phyloP scores from a whole-genome alignment of 2,797 vertebrate genomes.

The Bryconaethiops microstoma region DNA sequence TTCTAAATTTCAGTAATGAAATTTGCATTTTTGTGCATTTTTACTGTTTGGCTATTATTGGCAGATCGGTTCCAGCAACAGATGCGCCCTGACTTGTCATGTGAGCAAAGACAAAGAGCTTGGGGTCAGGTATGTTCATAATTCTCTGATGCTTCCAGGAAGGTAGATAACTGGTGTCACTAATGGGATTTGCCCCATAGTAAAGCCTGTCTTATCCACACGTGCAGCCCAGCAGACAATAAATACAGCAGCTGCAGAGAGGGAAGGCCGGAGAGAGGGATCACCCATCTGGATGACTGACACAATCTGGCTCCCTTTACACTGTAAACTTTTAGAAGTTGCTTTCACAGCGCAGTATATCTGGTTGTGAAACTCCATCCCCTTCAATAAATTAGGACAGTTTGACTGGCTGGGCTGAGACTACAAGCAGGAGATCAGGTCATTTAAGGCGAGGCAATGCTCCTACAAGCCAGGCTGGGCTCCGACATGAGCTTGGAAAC shows the following conservation, averaged over 20 bases:
- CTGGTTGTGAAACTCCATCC: slow-evolving; percentile 44
- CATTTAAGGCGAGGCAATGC: slow-evolving; percentile 47
- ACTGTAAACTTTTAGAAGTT: slow-evolving; percentile 48
- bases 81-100: background rate
- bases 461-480: slow-evolving; percentile 1
- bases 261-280: slow-evolving; percentile 50
- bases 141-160: slow-evolving; percentile 14
- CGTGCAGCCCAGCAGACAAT: slow-evolving; percentile 36
- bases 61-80: background rate
- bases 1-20: too few species aligned
- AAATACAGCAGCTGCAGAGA: slow-evolving; percentile 37
- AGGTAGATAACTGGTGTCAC: slow-evolving; percentile 31
- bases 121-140: slow-evolving; percentile 13
- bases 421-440: slow-evolving; percentile 30
- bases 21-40: too few species aligned
- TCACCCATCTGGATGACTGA: slow-evolving; percentile 51
- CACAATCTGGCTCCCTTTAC: slow-evolving; percentile 46
- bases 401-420: slow-evolving; percentile 17
- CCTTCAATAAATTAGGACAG: slow-evolving; percentile 45
- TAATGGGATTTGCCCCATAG: slow-evolving; percentile 46
- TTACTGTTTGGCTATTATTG: too few species aligned
- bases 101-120: slow-evolving; percentile 34
- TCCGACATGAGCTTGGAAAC: slow-evolving; percentile 38
- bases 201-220: slow-evolving; percentile 51
- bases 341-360: slow-evolving; percentile 52